Evolutionary conservation across 2,888 invertebrate genomes (phyloP).

Genomic region (Apodemia arnacis): DNA sequence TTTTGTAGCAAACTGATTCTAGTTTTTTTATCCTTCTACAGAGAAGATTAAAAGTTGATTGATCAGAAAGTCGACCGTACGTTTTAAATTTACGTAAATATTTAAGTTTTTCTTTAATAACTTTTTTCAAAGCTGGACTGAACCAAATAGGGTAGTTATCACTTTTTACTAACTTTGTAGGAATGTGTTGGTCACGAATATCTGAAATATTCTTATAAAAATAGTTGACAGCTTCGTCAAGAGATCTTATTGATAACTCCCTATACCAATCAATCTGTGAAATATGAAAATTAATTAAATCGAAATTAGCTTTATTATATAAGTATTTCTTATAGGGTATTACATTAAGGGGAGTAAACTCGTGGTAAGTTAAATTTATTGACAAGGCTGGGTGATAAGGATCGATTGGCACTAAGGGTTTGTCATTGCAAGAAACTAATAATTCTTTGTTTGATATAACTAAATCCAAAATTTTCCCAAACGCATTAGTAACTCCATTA

Average conservation of each 20-base stretch:
- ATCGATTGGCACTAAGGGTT: not conserved
- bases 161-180: not conserved
- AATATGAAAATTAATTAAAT: not conserved
- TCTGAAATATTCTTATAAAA: not conserved
- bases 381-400: not conserved
- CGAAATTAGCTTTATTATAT: slow-evolving; percentile 3
- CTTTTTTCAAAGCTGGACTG: not conserved
- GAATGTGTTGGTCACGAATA: not conserved
- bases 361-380: not conserved
- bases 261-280: not conserved
- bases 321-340: not conserved
- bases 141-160: not conserved
- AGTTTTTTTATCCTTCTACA: not conserved
- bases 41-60: not conserved
- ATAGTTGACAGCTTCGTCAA: not conserved
- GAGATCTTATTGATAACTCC: not conserved
- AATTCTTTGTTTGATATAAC: not conserved
- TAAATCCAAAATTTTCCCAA: not conserved
- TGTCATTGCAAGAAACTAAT: not conserved
- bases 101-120: not conserved
- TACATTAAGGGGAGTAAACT: not conserved
- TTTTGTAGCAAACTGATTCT: not conserved
- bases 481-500: not conserved
- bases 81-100: not conserved
- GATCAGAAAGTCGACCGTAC: not conserved